Evolutionary conservation across 2,113 vertebrate species (phyloP).

Genomic region (Dissostichus mawsoni): DNA sequence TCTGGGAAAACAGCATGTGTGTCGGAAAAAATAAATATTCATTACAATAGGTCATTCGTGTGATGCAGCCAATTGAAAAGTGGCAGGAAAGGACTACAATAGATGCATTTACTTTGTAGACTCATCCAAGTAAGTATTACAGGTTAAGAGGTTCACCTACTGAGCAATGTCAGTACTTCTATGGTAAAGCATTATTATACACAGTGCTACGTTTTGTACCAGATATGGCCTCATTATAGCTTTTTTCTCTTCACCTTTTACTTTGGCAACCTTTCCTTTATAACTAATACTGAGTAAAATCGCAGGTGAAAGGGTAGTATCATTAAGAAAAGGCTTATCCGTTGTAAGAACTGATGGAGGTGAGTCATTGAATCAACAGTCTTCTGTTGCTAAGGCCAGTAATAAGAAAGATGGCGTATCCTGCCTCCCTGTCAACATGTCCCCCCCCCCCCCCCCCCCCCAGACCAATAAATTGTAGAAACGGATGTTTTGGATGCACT

Average conservation of each 20-base stretch:
- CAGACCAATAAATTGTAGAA: background rate
- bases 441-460: slow-evolving; percentile 25
- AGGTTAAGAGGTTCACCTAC: background rate
- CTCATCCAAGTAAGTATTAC: background rate
- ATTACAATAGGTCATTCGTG: slow-evolving; percentile 23
- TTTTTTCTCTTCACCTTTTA: background rate
- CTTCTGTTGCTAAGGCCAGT: slow-evolving; percentile 75
- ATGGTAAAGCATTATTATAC: background rate
- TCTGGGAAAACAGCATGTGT: slow-evolving; percentile 55
- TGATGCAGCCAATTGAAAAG: slow-evolving; percentile 10
- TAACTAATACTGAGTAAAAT: background rate
- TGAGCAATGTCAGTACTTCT: background rate
- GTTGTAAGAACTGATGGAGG: slow-evolving; percentile 45
- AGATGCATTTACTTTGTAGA: slow-evolving; percentile 5
- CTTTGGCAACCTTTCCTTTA: background rate
- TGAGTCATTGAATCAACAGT: slow-evolving; percentile 79
- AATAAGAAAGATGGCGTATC: slow-evolving; percentile 59
- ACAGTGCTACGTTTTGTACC: too few relatives aligned
- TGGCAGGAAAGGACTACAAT: background rate
- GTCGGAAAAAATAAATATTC: slow-evolving; percentile 40
- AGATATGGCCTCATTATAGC: background rate
- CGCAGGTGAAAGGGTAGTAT: slow-evolving; percentile 14
- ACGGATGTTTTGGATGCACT: background rate
- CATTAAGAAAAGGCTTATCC: slow-evolving; percentile 53
- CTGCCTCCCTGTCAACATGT: slow-evolving; percentile 13